Percentiles rank a stretch among this genome's conserved stretches.
Conservation (phyloP, 2,797 vertebrate species). For the Bradypus variegatus region DNA sequence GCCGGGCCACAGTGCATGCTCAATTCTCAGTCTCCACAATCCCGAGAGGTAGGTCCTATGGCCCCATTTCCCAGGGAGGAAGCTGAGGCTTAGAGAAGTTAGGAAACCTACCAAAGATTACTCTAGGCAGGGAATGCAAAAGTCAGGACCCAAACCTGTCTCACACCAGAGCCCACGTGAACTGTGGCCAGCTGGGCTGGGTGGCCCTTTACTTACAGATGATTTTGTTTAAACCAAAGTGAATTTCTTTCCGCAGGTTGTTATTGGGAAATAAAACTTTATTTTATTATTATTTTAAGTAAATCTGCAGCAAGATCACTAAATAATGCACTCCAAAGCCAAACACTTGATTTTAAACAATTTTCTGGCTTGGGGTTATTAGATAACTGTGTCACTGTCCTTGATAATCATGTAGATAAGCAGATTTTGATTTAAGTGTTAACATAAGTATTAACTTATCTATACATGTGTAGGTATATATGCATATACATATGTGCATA, state of each 20-base stretch:
- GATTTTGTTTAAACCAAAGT: conserved; percentile 2
- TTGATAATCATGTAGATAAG: background rate
- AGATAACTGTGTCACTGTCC: background rate
- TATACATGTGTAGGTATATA: background rate
- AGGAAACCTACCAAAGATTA: background rate
- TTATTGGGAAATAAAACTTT: background rate
- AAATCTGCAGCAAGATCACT: background rate
- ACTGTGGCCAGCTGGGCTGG: background rate
- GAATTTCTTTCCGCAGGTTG: background rate
- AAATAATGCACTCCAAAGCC: background rate
- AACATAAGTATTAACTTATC: background rate
- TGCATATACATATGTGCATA: background rate
- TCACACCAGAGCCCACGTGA: background rate
- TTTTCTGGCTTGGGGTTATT: background rate
- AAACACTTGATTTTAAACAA: background rate
- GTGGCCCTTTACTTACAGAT: background rate
- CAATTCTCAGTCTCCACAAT: background rate
- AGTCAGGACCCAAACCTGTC: background rate
- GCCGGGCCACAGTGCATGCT: background rate
- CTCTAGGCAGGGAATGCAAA: background rate
- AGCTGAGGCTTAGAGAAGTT: background rate
- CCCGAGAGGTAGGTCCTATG: background rate
- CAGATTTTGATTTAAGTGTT: background rate
- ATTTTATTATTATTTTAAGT: background rate
- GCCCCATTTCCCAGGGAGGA: background rate